Evolutionary conservation across 2,888 invertebrate species (phyloP).

Genomic region (Cephus nigrinus): DNA sequence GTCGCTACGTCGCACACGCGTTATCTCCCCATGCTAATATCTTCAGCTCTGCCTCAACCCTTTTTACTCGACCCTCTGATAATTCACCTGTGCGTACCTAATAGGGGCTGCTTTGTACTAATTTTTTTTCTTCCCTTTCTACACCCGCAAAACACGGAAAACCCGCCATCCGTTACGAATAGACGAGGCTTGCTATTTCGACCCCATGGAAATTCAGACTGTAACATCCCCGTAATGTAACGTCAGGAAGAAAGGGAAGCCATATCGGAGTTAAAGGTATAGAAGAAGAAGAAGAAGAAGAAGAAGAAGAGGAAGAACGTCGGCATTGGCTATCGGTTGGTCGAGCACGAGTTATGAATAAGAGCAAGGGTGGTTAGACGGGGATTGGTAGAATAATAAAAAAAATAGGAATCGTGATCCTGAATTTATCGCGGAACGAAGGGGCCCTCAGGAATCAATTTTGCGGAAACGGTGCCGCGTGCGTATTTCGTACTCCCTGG

Average conservation of each 20-base stretch:
- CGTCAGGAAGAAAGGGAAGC: neutral
- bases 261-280: neutral
- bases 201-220: neutral
- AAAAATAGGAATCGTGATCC: neutral
- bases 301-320: neutral
- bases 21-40: slow-evolving; percentile 21
- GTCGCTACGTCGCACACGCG: slow-evolving; percentile 12
- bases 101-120: neutral
- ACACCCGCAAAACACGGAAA: neutral
- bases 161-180: neutral
- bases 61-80: neutral
- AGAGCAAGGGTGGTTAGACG: neutral
- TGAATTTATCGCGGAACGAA: neutral
- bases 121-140: neutral
- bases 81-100: neutral
- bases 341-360: neutral
- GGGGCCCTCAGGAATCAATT: slow-evolving; percentile 3
- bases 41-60: slow-evolving; percentile 1
- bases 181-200: neutral
- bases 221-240: neutral
- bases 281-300: neutral
- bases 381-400: neutral
- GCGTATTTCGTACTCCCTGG: neutral
- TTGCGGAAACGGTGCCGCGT: neutral
- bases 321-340: neutral